A percentile compares a stretch with the other conserved stretches of the same genome.
phyloP scores from a whole-genome alignment of 1,140 invertebrate species.

The Bactericera cockerelli region DNA sequence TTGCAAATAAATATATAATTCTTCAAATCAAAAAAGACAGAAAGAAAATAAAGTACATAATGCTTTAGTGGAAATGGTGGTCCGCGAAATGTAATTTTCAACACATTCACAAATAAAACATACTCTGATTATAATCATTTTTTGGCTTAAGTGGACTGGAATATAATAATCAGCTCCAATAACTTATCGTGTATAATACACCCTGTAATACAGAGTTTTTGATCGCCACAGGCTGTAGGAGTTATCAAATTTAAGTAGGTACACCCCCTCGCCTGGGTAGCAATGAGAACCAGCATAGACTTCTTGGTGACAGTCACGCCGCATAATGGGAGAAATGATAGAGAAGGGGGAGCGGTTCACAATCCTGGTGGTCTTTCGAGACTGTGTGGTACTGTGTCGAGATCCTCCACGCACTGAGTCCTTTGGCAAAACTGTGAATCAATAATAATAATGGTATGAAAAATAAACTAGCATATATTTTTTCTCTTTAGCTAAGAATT shows the following conservation, averaged over 20 bases:
- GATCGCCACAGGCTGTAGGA: slow-evolving; percentile 97
- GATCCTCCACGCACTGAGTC: slow-evolving; percentile 16
- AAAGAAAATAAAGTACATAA: too few species aligned
- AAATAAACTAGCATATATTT: too few species aligned
- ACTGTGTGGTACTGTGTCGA: background rate
- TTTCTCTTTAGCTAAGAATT: too few species aligned
- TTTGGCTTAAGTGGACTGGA: too few species aligned
- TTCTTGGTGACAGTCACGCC: slow-evolving; percentile 90
- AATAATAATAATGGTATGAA: slow-evolving; percentile 17
- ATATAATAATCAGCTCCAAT: too few species aligned
- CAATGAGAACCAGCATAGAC: slow-evolving; percentile 93
- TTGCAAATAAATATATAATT: too few species aligned
- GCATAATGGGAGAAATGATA: slow-evolving; percentile 78
- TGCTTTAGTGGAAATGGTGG: too few species aligned
- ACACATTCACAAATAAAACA: too few species aligned
- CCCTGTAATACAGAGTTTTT: slow-evolving; percentile 96
- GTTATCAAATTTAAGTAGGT: slow-evolving; percentile 98
- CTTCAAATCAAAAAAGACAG: too few species aligned
- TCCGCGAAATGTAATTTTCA: too few species aligned
- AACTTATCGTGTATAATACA: slow-evolving; percentile 81
- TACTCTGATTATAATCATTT: too few species aligned
- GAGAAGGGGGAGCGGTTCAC: slow-evolving; percentile 42
- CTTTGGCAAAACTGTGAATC: slow-evolving; percentile 9
- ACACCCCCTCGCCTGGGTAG: slow-evolving; percentile 94
- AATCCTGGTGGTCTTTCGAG: slow-evolving; percentile 3